Base-by-base conservation (phyloP, 1,140 invertebrate genomes). In the Ylistrum balloti region DNA sequence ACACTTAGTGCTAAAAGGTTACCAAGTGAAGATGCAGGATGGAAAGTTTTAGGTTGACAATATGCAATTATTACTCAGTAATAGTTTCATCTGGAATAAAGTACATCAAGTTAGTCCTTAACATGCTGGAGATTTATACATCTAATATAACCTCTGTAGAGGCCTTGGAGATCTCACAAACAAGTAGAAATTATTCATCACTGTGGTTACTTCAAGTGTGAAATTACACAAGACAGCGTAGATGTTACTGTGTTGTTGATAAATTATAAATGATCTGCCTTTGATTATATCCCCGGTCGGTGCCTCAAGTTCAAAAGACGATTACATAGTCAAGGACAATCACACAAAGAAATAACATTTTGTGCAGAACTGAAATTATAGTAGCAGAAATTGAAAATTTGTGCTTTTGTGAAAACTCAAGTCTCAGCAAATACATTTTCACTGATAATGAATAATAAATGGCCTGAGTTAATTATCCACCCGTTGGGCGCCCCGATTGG, bases 211-310 rank as follows among this genome's bases (percentile, higher is more conserved):
- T 74, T 28, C 56, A 74, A 28, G 56, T 74, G 56, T 74, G 56
- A 74, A 74, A 74, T 74, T 74, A 28, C 56, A 74, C 56, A 74
- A 74, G 56, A 17, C 56, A 28, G 56, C 22, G n/a, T 74, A 74
- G 56, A 28, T 74, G 56, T 74, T 74, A 74, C 56, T 74, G 56
- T 74, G 56, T 9, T n/a, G 56, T 28, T 5, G 3, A 74, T 74
- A 7, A 74, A 74, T 74, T 74, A 74, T 74, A 74, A 74, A 74
- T 74, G 56, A 74, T 74, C 20, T 74, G 28, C n/a, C 56, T 74
- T 74, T 74, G 28, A 17, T 74, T 28, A 74, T 74, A 17, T 9
- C 56, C 56, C 56, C 17, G 5, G 3, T 28, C 28, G 22, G 22
- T 28, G 7, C 56, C 56, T 11, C n/a, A 74, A 28, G 9, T 74